These are phyloP conservation scores for Hydractinia echinata DNA, from an alignment of 30 jellyfish, hydroid and myxozoan species.

Conservation along the genomic window DNA sequence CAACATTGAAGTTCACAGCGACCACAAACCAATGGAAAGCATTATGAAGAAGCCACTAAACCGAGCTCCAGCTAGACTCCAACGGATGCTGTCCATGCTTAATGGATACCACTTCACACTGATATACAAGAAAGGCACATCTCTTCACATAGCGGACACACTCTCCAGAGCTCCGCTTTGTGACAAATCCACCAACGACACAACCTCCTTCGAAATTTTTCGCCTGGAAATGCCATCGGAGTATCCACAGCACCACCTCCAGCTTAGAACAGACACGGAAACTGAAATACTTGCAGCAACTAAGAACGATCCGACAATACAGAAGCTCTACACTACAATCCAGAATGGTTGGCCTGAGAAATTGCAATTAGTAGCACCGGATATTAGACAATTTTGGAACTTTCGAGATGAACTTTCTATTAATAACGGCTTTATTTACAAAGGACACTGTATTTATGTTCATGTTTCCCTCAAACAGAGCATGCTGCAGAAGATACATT, in stretches of 20 bases:
- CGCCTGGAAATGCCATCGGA: background rate
- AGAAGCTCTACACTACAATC: too few species aligned
- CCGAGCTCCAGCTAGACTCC: slow-evolving; percentile 22
- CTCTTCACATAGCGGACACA: slow-evolving; percentile 8
- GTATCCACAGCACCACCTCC: background rate
- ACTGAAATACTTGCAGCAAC: background rate
- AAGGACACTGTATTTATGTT: slow-evolving; percentile 16
- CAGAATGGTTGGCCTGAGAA: too few species aligned
- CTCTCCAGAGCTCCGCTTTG: background rate
- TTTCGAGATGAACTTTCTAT: background rate
- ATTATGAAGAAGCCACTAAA: slow-evolving; percentile 33
- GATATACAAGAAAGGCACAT: slow-evolving; percentile 3
- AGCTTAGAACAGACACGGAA: slow-evolving; percentile 12
- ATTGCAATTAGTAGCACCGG: too few species aligned
- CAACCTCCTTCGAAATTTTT: background rate
- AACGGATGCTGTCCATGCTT: slow-evolving; percentile 20
- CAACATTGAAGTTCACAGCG: slow-evolving; percentile 9
- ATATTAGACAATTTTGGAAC: background rate
- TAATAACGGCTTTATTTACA: slow-evolving; percentile 17
- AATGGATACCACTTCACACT: slow-evolving; percentile 8
- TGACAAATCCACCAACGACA: background rate
- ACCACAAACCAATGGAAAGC: slow-evolving; percentile 9
- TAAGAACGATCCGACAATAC: background rate
- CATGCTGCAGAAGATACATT: slow-evolving; percentile 8
- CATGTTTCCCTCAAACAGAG: background rate